phyloP scores from a whole-genome alignment of 2,113 vertebrate genomes.

The Eubucco bourcierii region DNA sequence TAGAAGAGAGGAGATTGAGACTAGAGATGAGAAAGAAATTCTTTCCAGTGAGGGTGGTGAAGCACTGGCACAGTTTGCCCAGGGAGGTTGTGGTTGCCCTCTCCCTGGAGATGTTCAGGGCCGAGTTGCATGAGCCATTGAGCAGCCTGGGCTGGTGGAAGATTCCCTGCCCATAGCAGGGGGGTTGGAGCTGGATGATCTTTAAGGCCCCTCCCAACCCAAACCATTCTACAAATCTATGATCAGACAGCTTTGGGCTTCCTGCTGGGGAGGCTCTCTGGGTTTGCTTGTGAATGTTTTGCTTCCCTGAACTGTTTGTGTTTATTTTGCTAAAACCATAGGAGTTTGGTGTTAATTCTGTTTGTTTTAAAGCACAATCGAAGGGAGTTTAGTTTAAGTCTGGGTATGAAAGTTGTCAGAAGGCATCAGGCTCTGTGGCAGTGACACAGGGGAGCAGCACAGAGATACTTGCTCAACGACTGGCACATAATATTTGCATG shows the following conservation, averaged over 20 bases:
- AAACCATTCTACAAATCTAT: not conserved
- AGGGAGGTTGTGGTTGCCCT: too few species aligned
- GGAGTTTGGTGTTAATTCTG: constrained; percentile 5
- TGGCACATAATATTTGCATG: constrained; percentile 39
- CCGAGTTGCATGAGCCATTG: too few species aligned
- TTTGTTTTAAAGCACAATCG: not conserved
- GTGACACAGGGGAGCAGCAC: not conserved
- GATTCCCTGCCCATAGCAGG: too few species aligned
- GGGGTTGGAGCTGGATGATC: too few species aligned
- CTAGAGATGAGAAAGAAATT: too few species aligned
- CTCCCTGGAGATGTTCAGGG: too few species aligned
- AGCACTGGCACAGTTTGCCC: too few species aligned
- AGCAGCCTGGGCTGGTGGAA: too few species aligned
- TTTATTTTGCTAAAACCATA: not conserved
- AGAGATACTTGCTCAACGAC: constrained; percentile 31
- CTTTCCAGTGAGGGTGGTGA: too few species aligned
- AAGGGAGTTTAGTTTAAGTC: constrained; percentile 6
- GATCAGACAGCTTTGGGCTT: not conserved
- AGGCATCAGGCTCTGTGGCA: constrained; percentile 3
- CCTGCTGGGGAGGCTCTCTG: not conserved
- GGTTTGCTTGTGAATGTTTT: not conserved
- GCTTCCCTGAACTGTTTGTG: not conserved
- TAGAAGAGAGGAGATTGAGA: too few species aligned
- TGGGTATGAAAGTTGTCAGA: constrained; percentile 59
- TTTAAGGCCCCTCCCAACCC: too few species aligned